Conservation (phyloP, 2,888 invertebrate genomes). For the Acanthosoma haemorrhoidale region DNA sequence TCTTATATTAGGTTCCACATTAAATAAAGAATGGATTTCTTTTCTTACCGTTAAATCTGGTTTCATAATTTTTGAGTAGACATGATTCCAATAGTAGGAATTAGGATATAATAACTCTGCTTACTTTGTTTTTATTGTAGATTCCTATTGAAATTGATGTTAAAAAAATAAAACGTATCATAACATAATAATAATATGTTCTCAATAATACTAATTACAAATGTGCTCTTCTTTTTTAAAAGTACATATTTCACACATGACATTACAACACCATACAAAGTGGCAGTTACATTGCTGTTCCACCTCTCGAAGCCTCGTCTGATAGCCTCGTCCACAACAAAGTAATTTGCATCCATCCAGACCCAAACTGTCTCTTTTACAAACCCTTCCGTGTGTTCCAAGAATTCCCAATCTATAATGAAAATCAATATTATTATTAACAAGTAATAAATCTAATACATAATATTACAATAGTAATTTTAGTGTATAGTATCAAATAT, state of each 20-base stretch:
- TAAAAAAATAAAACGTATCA: neutral
- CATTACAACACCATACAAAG: slow-evolving; percentile 88
- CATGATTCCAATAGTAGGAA: too few species aligned
- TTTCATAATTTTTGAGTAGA: neutral
- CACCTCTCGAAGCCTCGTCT: slow-evolving; percentile 73
- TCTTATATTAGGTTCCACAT: too few species aligned
- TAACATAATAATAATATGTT: neutral
- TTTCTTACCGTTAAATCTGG: too few species aligned
- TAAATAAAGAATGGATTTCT: too few species aligned
- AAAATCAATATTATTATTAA: neutral
- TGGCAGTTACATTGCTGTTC: slow-evolving; percentile 83
- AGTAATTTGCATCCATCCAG: slow-evolving; percentile 80
- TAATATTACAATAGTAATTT: too few species aligned
- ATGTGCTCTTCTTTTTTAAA: slow-evolving; percentile 76
- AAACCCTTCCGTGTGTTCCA: slow-evolving; percentile 74
- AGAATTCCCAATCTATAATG: slow-evolving; percentile 64
- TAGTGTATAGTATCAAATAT: too few species aligned
- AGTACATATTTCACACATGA: slow-evolving; percentile 76
- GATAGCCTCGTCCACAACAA: slow-evolving; percentile 85
- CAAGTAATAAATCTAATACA: too few species aligned
- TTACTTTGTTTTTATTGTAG: neutral
- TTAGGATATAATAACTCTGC: too few species aligned
- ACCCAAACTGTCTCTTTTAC: slow-evolving; percentile 78
- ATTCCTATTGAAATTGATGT: neutral
- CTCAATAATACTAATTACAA: slow-evolving; percentile 61